Percentiles rank a stretch among this genome's conserved stretches.
These are phyloP conservation scores for Grammomys surdaster DNA, from an alignment of 2,113 vertebrate species.

Conservation along the genomic window DNA sequence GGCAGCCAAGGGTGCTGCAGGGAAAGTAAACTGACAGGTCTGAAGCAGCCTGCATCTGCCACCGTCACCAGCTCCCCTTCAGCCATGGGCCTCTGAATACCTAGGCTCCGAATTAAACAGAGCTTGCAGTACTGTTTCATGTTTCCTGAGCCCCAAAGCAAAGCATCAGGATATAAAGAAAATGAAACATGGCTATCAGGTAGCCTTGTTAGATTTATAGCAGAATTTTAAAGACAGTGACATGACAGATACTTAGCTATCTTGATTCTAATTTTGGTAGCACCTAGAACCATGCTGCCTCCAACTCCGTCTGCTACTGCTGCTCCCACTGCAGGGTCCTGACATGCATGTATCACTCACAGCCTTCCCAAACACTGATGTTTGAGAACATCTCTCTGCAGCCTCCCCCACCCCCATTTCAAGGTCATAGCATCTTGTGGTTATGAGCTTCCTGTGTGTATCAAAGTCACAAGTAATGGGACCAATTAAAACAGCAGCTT, in stretches of 20 bases:
- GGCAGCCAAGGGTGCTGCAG: background rate
- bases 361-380: background rate
- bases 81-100: background rate
- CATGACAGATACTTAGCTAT: background rate
- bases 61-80: background rate
- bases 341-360: background rate
- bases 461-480: conserved; percentile 8
- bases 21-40: background rate
- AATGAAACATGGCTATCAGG: background rate
- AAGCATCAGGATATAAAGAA: background rate
- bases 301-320: background rate
- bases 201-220: background rate
- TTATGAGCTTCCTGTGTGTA: conserved; percentile 6
- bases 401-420: background rate
- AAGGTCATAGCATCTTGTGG: too few species aligned
- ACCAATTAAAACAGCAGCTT: background rate
- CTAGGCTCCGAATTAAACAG: background rate
- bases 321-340: background rate
- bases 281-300: background rate
- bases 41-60: background rate
- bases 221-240: background rate
- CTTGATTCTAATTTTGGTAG: background rate
- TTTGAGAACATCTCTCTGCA: background rate
- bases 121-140: background rate
- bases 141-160: background rate